Conservation (phyloP, 1,140 invertebrate genomes). For the Drosophila parabipectinata region DNA sequence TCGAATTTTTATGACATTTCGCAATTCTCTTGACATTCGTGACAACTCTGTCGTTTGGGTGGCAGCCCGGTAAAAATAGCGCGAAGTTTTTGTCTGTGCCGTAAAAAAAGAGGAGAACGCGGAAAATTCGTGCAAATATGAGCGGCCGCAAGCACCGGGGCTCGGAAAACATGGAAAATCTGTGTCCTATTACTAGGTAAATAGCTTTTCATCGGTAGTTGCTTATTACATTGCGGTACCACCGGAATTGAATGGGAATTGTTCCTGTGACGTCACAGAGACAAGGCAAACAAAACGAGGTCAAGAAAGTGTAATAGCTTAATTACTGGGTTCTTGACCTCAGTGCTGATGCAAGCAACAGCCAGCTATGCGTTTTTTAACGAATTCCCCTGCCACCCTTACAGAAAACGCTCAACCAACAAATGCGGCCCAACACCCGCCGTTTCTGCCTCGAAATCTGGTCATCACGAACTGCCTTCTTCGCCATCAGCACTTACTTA, state of each 20-base stretch:
- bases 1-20: too few relatives aligned
- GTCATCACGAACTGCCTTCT: slow-evolving; percentile 64
- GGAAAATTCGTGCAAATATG: slow-evolving; percentile 60
- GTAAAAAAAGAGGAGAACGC: slow-evolving; percentile 31
- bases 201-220: neutral
- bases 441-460: slow-evolving; percentile 46
- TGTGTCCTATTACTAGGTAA: slow-evolving; percentile 77
- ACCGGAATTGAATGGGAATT: neutral
- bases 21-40: neutral
- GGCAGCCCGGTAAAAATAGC: slow-evolving; percentile 61
- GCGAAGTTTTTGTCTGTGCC: slow-evolving; percentile 64
- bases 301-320: slow-evolving; percentile 39
- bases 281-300: slow-evolving; percentile 42
- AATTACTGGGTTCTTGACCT: slow-evolving; percentile 70
- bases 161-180: slow-evolving; percentile 79
- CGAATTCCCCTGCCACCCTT: slow-evolving; percentile 15
- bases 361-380: slow-evolving; percentile 46
- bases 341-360: slow-evolving; percentile 51
- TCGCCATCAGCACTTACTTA: slow-evolving; percentile 66
- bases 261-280: slow-evolving; percentile 55
- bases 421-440: slow-evolving; percentile 29
- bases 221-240: too few relatives aligned
- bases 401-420: slow-evolving; percentile 72
- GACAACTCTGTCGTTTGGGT: slow-evolving; percentile 12
- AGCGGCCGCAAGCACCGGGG: slow-evolving; percentile 71